A percentile compares a stretch with the other conserved stretches of the same genome.
phyloP scores from a whole-genome alignment of 2,113 vertebrate genomes.

The Hystrix cristata region DNA sequence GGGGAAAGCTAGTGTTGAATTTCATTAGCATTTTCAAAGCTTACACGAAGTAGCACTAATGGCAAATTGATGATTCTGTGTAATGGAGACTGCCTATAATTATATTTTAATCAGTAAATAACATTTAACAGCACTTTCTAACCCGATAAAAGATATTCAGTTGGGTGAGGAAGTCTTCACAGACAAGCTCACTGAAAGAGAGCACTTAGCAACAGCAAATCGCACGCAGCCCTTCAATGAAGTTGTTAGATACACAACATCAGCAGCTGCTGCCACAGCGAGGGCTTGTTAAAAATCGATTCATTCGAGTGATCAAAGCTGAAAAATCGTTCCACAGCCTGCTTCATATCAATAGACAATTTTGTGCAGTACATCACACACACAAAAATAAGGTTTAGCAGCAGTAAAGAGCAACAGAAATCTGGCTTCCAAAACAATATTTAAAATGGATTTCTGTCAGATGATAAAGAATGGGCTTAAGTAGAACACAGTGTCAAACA shows the following conservation, averaged over 20 bases:
- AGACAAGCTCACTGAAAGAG: conserved; percentile 81
- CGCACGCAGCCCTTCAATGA: conserved; percentile 81
- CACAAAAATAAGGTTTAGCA: conserved; percentile 67
- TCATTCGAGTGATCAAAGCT: conserved; percentile 83
- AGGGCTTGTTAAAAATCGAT: conserved; percentile 83
- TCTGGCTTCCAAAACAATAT: conserved; percentile 78
- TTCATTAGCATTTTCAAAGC: conserved; percentile 81
- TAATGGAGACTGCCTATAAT: conserved; percentile 87
- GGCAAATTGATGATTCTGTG: conserved; percentile 87
- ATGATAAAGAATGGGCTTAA: conserved; percentile 70
- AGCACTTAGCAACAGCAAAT: conserved; percentile 87
- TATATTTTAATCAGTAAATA: conserved; percentile 90
- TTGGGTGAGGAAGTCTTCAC: conserved; percentile 83
- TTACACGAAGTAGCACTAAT: conserved; percentile 84
- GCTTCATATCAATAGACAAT: conserved; percentile 83
- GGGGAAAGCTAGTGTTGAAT: conserved; percentile 86
- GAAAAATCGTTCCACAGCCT: conserved; percentile 74
- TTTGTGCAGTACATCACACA: conserved; percentile 76
- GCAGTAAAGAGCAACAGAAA: conserved; percentile 58
- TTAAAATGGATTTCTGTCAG: conserved; percentile 82
- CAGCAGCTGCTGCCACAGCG: neutral
- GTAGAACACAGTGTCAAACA: conserved; percentile 56
- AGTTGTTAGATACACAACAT: conserved; percentile 78
- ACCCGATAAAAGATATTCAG: conserved; percentile 87
- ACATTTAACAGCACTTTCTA: conserved; percentile 90